These are phyloP conservation scores for Petrolisthes cinctipes DNA, from an alignment of 2,888 invertebrate genomes.

Conservation along the genomic window DNA sequence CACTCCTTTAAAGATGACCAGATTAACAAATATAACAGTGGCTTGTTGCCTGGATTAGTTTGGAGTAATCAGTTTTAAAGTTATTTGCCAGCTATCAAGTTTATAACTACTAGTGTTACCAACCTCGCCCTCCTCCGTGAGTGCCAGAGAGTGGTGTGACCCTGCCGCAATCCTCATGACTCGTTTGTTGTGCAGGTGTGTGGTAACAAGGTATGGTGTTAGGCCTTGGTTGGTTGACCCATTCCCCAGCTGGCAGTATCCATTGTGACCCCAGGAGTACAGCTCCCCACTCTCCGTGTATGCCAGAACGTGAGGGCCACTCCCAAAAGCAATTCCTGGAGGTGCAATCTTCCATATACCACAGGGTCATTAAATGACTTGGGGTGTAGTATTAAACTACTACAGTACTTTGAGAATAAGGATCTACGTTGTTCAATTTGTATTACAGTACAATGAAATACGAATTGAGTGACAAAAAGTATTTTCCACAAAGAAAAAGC, in stretches of 20 bases:
- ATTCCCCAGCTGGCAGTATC: conserved; percentile 75
- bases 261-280: conserved; percentile 76
- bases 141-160: conserved; percentile 75
- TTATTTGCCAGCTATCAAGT: no score
- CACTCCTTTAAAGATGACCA: no score
- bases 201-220: conserved; percentile 72
- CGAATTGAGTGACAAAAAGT: no score
- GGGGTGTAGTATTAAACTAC: background rate
- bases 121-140: conserved; percentile 75
- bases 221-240: conserved; percentile 74
- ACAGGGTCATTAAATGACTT: background rate
- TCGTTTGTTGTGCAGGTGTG: conserved; percentile 69
- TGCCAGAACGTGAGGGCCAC: conserved; percentile 76
- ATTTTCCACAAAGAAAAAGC: no score
- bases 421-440: no score
- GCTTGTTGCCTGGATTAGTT: no score
- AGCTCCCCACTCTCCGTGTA: conserved; percentile 74
- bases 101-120: background rate
- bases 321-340: conserved; percentile 74
- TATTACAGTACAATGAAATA: no score
- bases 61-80: no score
- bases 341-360: background rate
- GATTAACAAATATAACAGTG: no score
- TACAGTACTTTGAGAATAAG: background rate
- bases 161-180: conserved; percentile 73